Evolutionary conservation across 1,140 invertebrate genomes (phyloP), one percentile per base, ranked within the genome.

Genomic region (Magallana ariakensis): DNA sequence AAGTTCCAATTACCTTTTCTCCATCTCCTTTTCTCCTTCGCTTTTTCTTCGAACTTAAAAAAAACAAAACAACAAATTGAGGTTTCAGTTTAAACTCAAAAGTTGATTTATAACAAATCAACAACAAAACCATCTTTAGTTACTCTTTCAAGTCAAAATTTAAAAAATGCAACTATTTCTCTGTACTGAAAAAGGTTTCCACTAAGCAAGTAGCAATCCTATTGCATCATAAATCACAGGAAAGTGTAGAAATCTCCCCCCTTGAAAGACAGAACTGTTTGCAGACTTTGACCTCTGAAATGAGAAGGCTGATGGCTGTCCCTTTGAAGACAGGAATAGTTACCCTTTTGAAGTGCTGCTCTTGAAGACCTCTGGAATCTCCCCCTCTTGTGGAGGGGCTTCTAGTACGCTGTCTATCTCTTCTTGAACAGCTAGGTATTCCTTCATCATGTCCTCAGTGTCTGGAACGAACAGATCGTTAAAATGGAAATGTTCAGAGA

Each of bases 381-480:
- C 87, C 11, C 75, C 15, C 81, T 88, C 83, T 5, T 62, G n/a
- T 1, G 66, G 33, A 6, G 81, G 87, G 15, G 60, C 66, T 3
- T 86, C 85, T 33, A 88, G 55, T 15, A 86, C 80, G 15, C 19
- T 46, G 81, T 88, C 85, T 33, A 88, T 86, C n/a, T 88, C 87
- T 75, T 88, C 82, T 46, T 88, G 87, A 15, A 80, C 85, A 84
- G 87, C 60, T 2, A 86, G 57, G 62, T 88, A 88, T 19, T 88
- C 62, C 55, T 84, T 80, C 81, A 88, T 86, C 2, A 26, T 33
- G 6, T 88, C 81, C 8, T 84, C 81, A 62, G 80, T 85, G 66
- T 75, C 66, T 75, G 66, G 13, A 75, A 75, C 13, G 3, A 75
- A 75, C 33, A 19, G 33, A 19, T 26, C 5, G 33, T 46, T 46